These are phyloP conservation scores for Prinia subflava DNA, from an alignment of 2,113 vertebrate species.

Conservation along the genomic window DNA sequence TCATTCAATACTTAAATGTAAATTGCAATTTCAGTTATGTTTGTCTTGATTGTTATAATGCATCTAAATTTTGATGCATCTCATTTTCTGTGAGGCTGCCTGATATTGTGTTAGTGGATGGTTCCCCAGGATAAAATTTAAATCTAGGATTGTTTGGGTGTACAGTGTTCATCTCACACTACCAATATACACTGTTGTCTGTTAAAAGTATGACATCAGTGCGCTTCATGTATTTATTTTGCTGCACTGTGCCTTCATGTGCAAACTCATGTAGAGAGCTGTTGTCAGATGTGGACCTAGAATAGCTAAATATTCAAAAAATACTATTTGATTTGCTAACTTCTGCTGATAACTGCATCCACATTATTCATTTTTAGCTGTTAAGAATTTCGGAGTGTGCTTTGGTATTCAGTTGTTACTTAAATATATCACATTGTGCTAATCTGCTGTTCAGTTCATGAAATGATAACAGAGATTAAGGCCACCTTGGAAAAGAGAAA, in stretches of 20 bases:
- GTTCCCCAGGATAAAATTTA: not conserved
- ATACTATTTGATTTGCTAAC: not conserved
- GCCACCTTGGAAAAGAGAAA: not conserved
- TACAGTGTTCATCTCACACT: not conserved
- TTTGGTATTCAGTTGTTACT: not conserved
- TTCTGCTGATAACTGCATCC: not conserved
- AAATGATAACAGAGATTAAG: not conserved
- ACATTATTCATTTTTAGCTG: not conserved
- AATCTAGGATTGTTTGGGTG: not conserved
- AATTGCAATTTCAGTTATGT: not conserved
- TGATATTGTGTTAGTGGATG: not conserved
- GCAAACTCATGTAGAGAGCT: not conserved
- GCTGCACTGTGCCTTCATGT: not conserved
- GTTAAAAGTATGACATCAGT: not conserved
- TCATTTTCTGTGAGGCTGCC: not conserved
- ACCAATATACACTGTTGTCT: not conserved
- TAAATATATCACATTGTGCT: not conserved
- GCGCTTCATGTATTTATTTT: not conserved
- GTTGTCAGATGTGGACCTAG: not conserved
- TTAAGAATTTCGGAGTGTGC: not conserved
- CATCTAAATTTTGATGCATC: not conserved
- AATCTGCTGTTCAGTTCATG: not conserved
- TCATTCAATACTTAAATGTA: not conserved
- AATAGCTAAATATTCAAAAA: not conserved
- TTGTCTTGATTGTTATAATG: not conserved